phyloP scores from a whole-genome alignment of 2,113 vertebrate species.

The Prionailurus bengalensis region DNA sequence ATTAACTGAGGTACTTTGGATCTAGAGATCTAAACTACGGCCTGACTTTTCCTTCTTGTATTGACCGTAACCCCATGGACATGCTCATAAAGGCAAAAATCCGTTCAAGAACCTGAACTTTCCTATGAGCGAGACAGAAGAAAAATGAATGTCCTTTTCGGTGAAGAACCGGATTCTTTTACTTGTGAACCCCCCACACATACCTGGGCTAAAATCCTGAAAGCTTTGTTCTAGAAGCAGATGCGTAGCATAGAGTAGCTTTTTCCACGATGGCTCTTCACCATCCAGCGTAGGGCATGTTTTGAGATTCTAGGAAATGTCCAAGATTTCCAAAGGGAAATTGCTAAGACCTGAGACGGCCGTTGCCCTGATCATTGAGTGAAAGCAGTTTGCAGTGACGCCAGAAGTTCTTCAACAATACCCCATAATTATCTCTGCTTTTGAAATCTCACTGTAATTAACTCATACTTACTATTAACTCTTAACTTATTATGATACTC shows the following conservation, averaged over 20 bases:
- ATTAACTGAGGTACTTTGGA: background rate
- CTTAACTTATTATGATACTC: background rate
- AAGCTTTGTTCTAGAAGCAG: background rate
- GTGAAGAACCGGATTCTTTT: background rate
- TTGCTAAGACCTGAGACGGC: background rate
- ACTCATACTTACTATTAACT: conserved; percentile 49
- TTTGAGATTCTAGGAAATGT: background rate
- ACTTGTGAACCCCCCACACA: background rate
- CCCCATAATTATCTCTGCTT: conserved; percentile 35
- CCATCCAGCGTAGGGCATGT: rapidly evolving
- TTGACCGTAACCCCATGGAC: background rate
- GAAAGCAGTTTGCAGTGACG: conserved; percentile 15
- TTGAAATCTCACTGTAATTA: conserved; percentile 53
- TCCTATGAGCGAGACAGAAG: background rate
- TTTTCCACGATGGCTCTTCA: background rate
- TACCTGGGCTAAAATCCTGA: background rate
- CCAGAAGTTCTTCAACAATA: conserved; percentile 52
- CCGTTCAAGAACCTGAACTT: background rate
- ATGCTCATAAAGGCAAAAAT: background rate
- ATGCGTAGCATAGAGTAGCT: rapidly evolving
- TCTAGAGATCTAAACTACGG: background rate
- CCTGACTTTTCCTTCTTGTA: background rate
- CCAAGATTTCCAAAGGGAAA: background rate
- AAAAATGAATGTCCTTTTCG: background rate
- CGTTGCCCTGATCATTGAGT: conserved; percentile 1